A percentile compares a stretch with the other conserved stretches of the same genome.
Evolutionary conservation across 2,888 invertebrate genomes (phyloP).

Genomic region (Melikaiella ostensackeni): DNA sequence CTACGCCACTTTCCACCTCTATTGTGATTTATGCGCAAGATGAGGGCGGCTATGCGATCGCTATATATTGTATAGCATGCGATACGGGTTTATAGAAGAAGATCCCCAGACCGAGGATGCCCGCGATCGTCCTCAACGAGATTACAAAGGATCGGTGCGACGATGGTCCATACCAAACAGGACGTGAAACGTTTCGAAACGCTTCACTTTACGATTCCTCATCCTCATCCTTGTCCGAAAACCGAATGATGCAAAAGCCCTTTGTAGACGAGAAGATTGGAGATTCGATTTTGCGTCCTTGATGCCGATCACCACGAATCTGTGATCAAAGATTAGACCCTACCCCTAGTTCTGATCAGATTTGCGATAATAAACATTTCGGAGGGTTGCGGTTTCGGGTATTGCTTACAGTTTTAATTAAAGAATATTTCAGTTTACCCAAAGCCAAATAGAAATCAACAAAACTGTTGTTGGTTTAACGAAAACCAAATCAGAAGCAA

Average conservation of each 20-base stretch:
- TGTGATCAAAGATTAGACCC: slow-evolving; percentile 15
- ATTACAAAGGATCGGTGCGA: slow-evolving; percentile 73
- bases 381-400: no score
- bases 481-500: no score
- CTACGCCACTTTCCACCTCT: slow-evolving; percentile 74
- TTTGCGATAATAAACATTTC: no score
- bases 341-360: no score
- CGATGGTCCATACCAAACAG: slow-evolving; percentile 55
- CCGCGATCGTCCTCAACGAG: slow-evolving; percentile 73
- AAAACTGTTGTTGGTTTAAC: no score
- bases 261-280: slow-evolving; percentile 48
- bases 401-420: no score
- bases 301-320: slow-evolving; percentile 35
- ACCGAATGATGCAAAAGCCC: no score
- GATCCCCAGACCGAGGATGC: slow-evolving; percentile 57
- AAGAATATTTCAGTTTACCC: background rate
- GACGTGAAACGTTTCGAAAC: slow-evolving; percentile 67
- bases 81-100: slow-evolving; percentile 62
- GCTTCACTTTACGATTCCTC: slow-evolving; percentile 52
- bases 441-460: background rate
- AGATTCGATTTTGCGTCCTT: slow-evolving; percentile 52
- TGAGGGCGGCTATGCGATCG: slow-evolving; percentile 70
- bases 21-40: slow-evolving; percentile 76
- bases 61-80: slow-evolving; percentile 43
- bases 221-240: slow-evolving; percentile 32